Evolutionary conservation across 2,888 invertebrate genomes (phyloP).

Genomic region (Heliconius sara): DNA sequence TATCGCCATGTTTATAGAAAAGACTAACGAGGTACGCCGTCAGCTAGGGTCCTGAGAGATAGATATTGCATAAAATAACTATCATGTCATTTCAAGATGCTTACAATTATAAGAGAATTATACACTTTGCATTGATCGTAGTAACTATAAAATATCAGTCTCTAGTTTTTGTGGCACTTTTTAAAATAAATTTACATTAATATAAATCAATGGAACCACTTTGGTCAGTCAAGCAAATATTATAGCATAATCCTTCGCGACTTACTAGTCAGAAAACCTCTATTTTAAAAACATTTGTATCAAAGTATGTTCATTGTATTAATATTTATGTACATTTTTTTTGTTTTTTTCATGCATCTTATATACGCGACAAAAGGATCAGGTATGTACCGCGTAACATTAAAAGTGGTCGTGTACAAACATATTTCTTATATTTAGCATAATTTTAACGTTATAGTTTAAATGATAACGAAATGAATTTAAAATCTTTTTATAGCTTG

Average conservation of each 20-base stretch:
- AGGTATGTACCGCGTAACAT: slow-evolving; percentile 66
- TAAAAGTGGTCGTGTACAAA: slow-evolving; percentile 22
- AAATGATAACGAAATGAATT: slow-evolving; percentile 35
- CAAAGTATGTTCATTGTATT: neutral
- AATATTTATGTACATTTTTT: slow-evolving; percentile 17
- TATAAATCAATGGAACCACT: neutral
- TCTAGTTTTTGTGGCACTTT: neutral
- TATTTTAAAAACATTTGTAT: neutral
- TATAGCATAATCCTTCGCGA: neutral
- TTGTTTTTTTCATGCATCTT: slow-evolving; percentile 70
- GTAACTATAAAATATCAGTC: neutral
- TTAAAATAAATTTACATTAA: neutral
- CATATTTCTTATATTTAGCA: slow-evolving; percentile 25
- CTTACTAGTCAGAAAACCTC: neutral
- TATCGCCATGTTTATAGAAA: slow-evolving; percentile 74
- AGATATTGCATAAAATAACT: slow-evolving; percentile 53
- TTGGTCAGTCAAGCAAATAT: too few species aligned
- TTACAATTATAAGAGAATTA: slow-evolving; percentile 29
- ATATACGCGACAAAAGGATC: slow-evolving; percentile 62
- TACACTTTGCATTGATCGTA: slow-evolving; percentile 19
- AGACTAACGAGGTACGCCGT: slow-evolving; percentile 68
- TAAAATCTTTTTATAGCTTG: slow-evolving; percentile 37
- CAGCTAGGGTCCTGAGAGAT: slow-evolving; percentile 54
- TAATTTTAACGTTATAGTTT: slow-evolving; percentile 43
- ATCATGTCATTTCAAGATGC: slow-evolving; percentile 52